A percentile compares a stretch with the other conserved stretches of the same genome.
Conservation (phyloP, 2,797 vertebrate genomes). For the Intellagama lesueurii region DNA sequence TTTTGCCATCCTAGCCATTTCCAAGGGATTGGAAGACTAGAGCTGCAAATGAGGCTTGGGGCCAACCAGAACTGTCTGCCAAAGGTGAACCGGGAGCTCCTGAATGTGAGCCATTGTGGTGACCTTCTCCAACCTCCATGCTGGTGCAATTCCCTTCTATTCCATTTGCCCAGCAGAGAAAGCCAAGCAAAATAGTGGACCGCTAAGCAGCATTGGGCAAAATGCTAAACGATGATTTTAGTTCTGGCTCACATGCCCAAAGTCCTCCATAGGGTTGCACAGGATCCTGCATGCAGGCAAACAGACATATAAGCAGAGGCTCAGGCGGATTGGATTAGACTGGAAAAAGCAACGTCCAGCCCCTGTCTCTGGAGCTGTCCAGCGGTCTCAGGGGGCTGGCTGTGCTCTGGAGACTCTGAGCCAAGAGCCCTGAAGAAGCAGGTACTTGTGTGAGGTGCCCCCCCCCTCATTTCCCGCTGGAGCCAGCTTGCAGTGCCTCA, state of each 20-base stretch:
- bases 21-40: neutral
- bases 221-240: neutral
- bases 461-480: too few species aligned
- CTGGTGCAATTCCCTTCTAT: neutral
- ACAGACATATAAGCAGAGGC: too few species aligned
- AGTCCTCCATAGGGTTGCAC: neutral
- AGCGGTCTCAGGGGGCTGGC: too few species aligned
- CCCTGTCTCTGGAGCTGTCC: too few species aligned
- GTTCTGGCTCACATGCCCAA: too few species aligned
- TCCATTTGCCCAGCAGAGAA: neutral
- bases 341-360: too few species aligned
- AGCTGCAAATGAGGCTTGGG: neutral
- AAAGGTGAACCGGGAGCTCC: neutral
- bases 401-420: too few species aligned
- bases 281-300: neutral
- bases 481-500: too few species aligned
- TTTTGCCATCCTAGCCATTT: neutral
- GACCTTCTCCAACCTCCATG: too few species aligned
- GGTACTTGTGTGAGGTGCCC: too few species aligned
- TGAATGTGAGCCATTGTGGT: neutral
- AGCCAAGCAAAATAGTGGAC: neutral
- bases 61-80: neutral
- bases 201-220: too few species aligned
- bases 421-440: too few species aligned
- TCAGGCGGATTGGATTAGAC: neutral